Percentiles rank a stretch among this genome's conserved stretches.
These are phyloP conservation scores for Cyprinodon diabolis DNA, from an alignment of 2,797 vertebrate species.

Conservation along the genomic window DNA sequence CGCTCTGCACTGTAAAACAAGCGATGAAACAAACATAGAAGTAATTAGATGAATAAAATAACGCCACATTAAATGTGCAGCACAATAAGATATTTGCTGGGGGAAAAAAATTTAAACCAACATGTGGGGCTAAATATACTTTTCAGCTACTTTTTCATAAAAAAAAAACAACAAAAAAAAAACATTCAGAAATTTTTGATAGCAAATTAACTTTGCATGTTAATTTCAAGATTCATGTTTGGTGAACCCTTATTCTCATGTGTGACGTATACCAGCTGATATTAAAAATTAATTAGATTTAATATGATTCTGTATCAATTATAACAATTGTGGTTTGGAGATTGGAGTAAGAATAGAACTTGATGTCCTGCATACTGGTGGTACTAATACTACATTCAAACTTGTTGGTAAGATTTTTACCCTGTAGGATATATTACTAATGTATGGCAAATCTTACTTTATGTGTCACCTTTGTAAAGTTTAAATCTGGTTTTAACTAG, in stretches of 20 bases:
- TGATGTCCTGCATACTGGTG: neutral
- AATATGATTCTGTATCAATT: neutral
- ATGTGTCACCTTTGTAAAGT: too few relatives aligned
- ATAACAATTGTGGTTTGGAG: neutral
- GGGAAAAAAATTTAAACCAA: too few relatives aligned
- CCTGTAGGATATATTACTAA: neutral
- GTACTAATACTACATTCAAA: neutral
- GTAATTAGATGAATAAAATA: too few relatives aligned
- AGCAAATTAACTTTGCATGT: neutral
- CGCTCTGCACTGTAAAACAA: neutral
- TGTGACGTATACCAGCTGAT: too few relatives aligned
- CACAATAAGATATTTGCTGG: too few relatives aligned
- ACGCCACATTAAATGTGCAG: too few relatives aligned
- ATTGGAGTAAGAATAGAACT: neutral
- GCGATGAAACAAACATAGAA: neutral
- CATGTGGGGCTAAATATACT: too few relatives aligned
- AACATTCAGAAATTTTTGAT: too few relatives aligned
- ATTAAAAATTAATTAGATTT: neutral
- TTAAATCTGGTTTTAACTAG: too few relatives aligned
- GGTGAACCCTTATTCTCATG: neutral
- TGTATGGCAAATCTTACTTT: neutral
- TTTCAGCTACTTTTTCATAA: too few relatives aligned
- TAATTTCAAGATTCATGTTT: neutral
- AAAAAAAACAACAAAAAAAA: too few relatives aligned
- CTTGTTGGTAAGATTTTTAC: neutral